Base-by-base conservation (phyloP, 2,113 vertebrate genomes). In the Eulemur rufifrons region DNA sequence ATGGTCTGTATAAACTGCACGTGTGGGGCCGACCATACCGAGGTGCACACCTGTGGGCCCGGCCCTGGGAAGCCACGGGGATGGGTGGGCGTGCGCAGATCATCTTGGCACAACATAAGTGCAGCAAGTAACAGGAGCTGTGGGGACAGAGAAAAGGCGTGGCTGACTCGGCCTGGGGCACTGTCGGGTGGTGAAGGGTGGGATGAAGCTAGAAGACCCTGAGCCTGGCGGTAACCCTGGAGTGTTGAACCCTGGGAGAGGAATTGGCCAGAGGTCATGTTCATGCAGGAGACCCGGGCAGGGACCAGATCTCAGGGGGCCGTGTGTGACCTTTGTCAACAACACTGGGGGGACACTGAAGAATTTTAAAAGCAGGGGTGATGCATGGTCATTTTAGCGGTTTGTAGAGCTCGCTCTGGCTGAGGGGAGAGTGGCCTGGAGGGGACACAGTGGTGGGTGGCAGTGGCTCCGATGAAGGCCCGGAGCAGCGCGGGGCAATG, bases 121-220 rank as follows among this genome's bases (percentile, higher is more conserved):
- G 45, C 27, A 9, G 14, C 3, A 1, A 20, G 0, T 63, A 56
- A 32, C 7, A 59, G 13, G 23, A 17, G 8, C 7, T 0, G 1
- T 12, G 37, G 32, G 47, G 42, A 45, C 8, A 15, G 66, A 63
- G 61, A 4, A 10, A 11, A 63, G 61, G 61, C 61, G 10, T 2
- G 25, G 61, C 61, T 29, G 25, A 63, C 25, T 12, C 1, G 10
- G 25, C 23, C 5, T 29, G 61, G 25, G 54, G 23, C 61, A 63
- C 10, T 29, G 27, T 29, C 10, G 4, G 59, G 3, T 8, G 50
- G 15, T 17, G 34, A 39, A 15, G 14, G 27, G 18, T 0, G 11
- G 23, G 50, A 37, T 15, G 37, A 52, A 13, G 4, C 42, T 14
- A 56, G 73, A 25, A 56, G 61, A 18, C 9, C 5, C 0, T 0